phyloP scores from a whole-genome alignment of 1,140 invertebrate species.

The Contarinia nasturtii region DNA sequence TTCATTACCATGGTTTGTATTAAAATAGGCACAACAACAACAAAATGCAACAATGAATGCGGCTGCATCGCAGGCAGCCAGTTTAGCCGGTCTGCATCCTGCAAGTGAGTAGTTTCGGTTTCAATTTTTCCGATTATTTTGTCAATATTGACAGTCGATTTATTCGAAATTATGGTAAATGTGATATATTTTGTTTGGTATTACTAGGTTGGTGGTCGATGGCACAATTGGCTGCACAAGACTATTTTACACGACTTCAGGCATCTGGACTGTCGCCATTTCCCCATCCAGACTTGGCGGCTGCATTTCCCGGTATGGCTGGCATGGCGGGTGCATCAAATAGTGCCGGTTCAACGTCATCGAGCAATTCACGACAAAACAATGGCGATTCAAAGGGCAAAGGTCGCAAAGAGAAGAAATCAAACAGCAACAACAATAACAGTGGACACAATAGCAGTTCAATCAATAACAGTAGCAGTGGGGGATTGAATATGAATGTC shows the following conservation, averaged over 20 bases:
- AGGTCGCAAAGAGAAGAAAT: conserved; percentile 1
- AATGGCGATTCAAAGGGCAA: neutral
- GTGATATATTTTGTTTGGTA: neutral
- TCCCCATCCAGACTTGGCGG: conserved; percentile 27
- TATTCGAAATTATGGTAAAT: neutral
- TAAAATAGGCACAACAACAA: conserved; percentile 15
- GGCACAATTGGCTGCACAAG: conserved; percentile 67
- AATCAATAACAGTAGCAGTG: conserved; percentile 30
- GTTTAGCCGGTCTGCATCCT: conserved; percentile 42
- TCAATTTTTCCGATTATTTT: too few species aligned
- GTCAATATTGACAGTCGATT: neutral
- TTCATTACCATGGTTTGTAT: too few species aligned
- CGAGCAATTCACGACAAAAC: conserved; percentile 18
- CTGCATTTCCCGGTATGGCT: conserved; percentile 10
- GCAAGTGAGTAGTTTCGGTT: conserved; percentile 32
- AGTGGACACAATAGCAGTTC: conserved; percentile 10
- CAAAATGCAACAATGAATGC: conserved; percentile 50
- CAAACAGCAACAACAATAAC: neutral
- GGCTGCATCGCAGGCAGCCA: conserved; percentile 61
- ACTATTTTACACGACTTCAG: conserved; percentile 61
- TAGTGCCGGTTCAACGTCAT: conserved; percentile 15
- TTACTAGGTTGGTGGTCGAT: conserved; percentile 66
- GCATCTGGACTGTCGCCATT: conserved; percentile 50
- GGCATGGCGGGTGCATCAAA: conserved; percentile 15
- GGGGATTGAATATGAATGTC: conserved; percentile 16